Evolutionary conservation across 2,113 vertebrate species (phyloP).

Genomic region (Rhynchopsitta pachyrhyncha): DNA sequence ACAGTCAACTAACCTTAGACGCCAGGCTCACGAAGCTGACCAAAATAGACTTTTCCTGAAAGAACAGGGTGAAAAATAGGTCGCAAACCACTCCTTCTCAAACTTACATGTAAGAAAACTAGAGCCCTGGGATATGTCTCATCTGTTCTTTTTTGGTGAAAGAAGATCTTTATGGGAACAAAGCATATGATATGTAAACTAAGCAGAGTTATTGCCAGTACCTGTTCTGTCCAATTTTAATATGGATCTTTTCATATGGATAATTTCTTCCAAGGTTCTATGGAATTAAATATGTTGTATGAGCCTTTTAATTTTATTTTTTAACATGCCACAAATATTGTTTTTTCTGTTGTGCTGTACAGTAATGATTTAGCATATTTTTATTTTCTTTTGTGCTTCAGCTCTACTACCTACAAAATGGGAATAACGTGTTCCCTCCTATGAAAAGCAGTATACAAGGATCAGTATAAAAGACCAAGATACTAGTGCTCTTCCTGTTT

Average conservation of each 20-base stretch:
- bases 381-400: neutral
- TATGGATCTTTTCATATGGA: neutral
- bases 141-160: neutral
- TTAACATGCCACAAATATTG: neutral
- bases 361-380: neutral
- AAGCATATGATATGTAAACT: neutral
- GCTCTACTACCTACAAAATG: conserved; percentile 6
- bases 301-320: neutral
- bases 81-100: neutral
- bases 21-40: neutral
- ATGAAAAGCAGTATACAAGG: neutral
- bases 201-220: neutral
- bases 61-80: neutral
- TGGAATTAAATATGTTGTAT: neutral
- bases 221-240: neutral
- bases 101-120: neutral
- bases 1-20: neutral
- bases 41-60: neutral
- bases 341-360: neutral
- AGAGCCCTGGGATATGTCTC: neutral
- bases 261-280: neutral
- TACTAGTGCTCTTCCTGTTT: conserved; percentile 53
- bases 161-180: neutral
- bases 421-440: neutral
- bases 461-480: neutral